Evolutionary conservation across 1,140 invertebrate genomes (phyloP), one percentile per base, ranked within the genome.

Genomic region (Oryzaephilus surinamensis): DNA sequence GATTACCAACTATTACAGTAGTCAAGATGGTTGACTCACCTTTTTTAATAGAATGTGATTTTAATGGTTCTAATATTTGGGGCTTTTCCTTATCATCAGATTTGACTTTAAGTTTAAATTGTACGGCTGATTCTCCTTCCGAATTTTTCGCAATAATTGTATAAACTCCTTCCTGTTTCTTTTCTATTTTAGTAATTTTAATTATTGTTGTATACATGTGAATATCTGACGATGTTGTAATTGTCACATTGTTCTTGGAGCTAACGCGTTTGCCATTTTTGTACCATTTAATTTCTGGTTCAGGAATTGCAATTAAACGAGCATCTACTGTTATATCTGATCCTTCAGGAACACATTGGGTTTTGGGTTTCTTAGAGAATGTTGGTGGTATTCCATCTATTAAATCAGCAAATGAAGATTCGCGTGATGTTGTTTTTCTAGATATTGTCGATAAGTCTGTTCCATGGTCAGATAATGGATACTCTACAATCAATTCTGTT

Each of bases 381-480:
- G 86, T 91, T 19, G 89, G 89, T 30, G 86, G 87, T 55, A 93
- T 89, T 24, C 88, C 88, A 70, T 95, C 88, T 28, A 92, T 63
- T 34, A 92, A 89, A 58, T 93, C 88, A 6, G 84, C 84, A 28
- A 93, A 64, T 0, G 88, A 93, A 7, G 89, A 93, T 65, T 92
- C 87, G 52, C 87, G 73, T 1, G 85, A 90, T 23, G 89, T 62
- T 60, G 83, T 89, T 48, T 80, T 81, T 49, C 86, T 72, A 1
- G 85, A 88, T 21, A 81, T 62, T 34, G 77, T 72, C 16, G 84
- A 84, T 49, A 78, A 73, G 60, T 90, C 86, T 1, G 84, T 88
- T 7, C 86, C 88, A 56, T 92, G 86, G 63, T 92, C 87, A 6
- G 86, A 90, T 14, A 89, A 57, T 14, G 86, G 83, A 28, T 79